Evolutionary conservation across 2,113 vertebrate species (phyloP), one percentile per base, ranked within the genome.

Genomic region (Misgurnus anguillicaudatus): DNA sequence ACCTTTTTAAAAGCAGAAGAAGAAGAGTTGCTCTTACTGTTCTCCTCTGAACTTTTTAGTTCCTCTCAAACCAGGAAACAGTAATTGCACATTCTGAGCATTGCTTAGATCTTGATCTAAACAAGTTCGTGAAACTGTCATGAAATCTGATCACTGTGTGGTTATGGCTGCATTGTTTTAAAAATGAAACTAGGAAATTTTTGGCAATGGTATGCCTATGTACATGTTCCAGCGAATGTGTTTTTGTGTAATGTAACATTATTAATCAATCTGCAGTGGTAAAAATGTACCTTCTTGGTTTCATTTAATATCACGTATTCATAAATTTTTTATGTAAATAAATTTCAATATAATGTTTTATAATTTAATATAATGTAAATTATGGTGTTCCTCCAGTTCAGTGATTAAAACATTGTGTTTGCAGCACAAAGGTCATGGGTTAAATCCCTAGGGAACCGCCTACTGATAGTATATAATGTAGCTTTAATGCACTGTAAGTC

Each of bases 141-240:
- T 64, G 3, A 8, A 51, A 45, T 9, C 14, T 42, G 3, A 7
- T 47, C 2, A 6, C 6, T 31, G 21, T 17, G 24, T 55, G 11
- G 47, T 19, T 58, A 13, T 57, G 11, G 21, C 58, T 62, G 57
- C 53, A n/a, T 55, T 5, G 11, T 53, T 55, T 17, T 6, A 55
- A 67, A 57, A 66, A n/a, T 24, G 13, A 61, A 61, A n/a, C 10
- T 4, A 2, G 36, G 19, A 3, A 75, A 64, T 41, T 62, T 14
- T 9, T 19, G n/a, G 16, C 21, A n/a, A 38, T 75, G 16, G 65
- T 51, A 81, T 78, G 75, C 19, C 13, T 31, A 41, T 41, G 17
- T 31, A 63, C 80, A n/a, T 0, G 66, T 71, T 75, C 14, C 47
- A 48, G 19, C 14, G 45, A 9, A 3, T 21, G 13, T 70, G 6